A percentile compares a stretch with the other conserved stretches of the same genome.
phyloP scores from a whole-genome alignment of 2,113 vertebrate species.

The Reinhardtius hippoglossoides region DNA sequence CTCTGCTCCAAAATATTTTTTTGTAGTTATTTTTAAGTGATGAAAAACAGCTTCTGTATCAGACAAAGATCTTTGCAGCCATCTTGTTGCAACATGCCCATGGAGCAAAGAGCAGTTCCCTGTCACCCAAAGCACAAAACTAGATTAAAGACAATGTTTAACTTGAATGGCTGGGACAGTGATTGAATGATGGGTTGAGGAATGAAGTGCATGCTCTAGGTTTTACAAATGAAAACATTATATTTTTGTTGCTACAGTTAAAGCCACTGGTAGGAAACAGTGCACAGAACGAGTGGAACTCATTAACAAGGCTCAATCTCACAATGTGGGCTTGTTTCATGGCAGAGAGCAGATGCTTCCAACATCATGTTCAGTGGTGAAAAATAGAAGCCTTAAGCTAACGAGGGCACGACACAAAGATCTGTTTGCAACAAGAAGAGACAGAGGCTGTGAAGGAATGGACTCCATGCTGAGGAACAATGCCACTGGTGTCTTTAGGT shows the following conservation, averaged over 20 bases:
- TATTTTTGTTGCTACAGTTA: background rate
- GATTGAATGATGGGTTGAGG: background rate
- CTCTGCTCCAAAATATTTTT: no score
- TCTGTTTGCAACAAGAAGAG: conserved; percentile 2
- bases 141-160: background rate
- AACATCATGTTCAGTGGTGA: no score
- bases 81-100: background rate
- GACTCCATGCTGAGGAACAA: conserved; percentile 10
- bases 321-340: no score
- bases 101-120: background rate
- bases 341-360: no score
- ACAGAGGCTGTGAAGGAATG: no score
- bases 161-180: background rate
- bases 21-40: background rate
- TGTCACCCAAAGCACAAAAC: background rate
- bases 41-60: background rate
- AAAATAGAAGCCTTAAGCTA: background rate
- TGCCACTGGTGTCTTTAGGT: background rate
- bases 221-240: background rate
- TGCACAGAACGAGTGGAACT: no score
- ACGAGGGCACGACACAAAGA: background rate
- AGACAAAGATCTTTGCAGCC: background rate
- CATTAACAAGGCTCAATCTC: no score
- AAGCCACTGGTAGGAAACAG: no score
- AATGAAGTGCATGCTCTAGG: background rate